Conservation (phyloP, 2,797 vertebrate species). For the Xiphophorus birchmanni region DNA sequence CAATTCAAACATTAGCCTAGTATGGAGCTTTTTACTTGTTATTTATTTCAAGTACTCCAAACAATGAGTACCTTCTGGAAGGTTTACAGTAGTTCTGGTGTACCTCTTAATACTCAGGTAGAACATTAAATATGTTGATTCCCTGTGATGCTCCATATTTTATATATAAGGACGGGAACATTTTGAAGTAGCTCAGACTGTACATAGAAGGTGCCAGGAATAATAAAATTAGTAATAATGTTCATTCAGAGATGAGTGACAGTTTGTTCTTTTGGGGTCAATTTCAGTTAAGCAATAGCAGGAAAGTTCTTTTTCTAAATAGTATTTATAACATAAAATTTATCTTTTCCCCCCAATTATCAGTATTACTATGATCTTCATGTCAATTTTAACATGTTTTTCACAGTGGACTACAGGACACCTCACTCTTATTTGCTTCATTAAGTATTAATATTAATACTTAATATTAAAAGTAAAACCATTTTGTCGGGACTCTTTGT, state of each 20-base stretch:
- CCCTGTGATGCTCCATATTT: conserved; percentile 21
- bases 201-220: conserved; percentile 7
- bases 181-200: neutral
- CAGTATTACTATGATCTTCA: neutral
- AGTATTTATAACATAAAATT: neutral
- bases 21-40: conserved; percentile 38
- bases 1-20: conserved; percentile 18
- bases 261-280: neutral
- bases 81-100: conserved; percentile 57
- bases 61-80: conserved; percentile 32
- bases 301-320: neutral
- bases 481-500: neutral
- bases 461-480: neutral
- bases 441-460: neutral
- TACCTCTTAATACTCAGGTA: conserved; percentile 61
- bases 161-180: neutral
- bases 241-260: neutral
- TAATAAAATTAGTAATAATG: neutral
- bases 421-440: neutral
- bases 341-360: neutral
- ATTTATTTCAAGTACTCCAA: conserved; percentile 42
- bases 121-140: conserved; percentile 13
- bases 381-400: neutral
- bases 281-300: neutral
- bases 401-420: neutral